A percentile compares a stretch with the other conserved stretches of the same genome.
Evolutionary conservation across 64 coral and sea anemone species (phyloP).

Genomic region (Montipora foliosa): DNA sequence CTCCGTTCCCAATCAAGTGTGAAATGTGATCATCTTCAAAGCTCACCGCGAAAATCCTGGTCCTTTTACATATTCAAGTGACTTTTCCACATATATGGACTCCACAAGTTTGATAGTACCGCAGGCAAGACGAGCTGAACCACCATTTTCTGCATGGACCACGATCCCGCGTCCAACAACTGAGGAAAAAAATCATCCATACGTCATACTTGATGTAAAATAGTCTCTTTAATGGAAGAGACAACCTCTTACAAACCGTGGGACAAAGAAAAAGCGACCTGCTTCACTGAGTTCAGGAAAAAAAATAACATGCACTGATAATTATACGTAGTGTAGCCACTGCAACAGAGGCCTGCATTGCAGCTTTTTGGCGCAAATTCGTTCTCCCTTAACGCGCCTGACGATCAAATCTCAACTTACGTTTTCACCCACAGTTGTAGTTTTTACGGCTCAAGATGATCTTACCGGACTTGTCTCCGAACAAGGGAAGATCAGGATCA

Average conservation of each 20-base stretch:
- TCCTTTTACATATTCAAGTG: conserved; percentile 49
- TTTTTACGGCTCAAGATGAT: neutral
- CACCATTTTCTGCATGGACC: conserved; percentile 66
- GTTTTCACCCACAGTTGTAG: neutral
- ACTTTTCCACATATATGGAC: conserved; percentile 47
- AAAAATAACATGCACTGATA: too few species aligned
- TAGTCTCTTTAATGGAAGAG: too few species aligned
- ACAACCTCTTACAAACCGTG: too few species aligned
- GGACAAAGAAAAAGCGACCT: too few species aligned
- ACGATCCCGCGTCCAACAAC: conserved; percentile 87
- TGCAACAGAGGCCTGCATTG: too few species aligned
- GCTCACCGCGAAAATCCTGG: conserved; percentile 73
- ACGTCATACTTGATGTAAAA: too few species aligned
- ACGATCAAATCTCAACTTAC: too few species aligned
- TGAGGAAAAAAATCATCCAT: conserved; percentile 1
- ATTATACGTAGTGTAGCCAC: too few species aligned
- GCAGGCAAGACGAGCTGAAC: conserved; percentile 78
- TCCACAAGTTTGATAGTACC: conserved; percentile 70
- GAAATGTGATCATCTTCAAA: neutral
- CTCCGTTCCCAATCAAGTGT: too few species aligned
- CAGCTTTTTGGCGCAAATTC: too few species aligned
- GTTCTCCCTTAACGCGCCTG: too few species aligned
- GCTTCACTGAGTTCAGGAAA: too few species aligned
- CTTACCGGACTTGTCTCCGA: conserved; percentile 78
- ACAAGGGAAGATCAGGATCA: conserved; percentile 78